Evolutionary conservation across 2,888 invertebrate species (phyloP), one percentile per base, ranked within the genome.

Genomic region (Agonopterix alstromeriana): DNA sequence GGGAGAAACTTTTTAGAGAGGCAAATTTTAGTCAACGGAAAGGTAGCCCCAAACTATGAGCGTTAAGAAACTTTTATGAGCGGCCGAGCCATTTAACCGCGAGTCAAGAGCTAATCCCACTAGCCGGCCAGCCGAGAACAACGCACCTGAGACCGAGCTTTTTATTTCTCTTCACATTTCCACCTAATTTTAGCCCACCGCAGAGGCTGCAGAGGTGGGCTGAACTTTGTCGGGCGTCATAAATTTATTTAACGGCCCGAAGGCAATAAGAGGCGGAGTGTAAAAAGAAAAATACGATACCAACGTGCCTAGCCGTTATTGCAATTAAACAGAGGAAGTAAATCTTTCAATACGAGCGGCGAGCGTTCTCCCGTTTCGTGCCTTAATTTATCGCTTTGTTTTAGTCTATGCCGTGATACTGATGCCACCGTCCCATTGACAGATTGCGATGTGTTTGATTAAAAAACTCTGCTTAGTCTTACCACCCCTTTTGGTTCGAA

Each of bases 301-400:
- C 86, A 84, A 87, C 88, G 88, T 87, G 88, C 88, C 86, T 84
- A 85, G 86, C 84, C 87, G 88, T 87, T 87, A 88, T 87, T 88
- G 87, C 87, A 88, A 88, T 88, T 88, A 88, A 88, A 88, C 87
- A 84, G 83, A 83, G 87, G 87, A 87, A 88, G 87, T 88, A 88
- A 87, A 88, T 88, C 87, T 88, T 87, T 88, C 87, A 86, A 87
- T 88, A 86, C 86, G 83, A 83, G 82, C 81, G 65, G 75, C 73
- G 70, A 45, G 65, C 83, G 76, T 81, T 85, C 77, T 83, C 77
- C 79, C 79, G 82, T 75, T 87, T 81, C 74, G 82, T 73, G 79
- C 77, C 73, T 83, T 84, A 82, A 88, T 87, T 87, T 88, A 88
- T 87, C 75, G 86, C 85, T 83, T 87, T 87, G 87, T 87, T 87